Conservation (phyloP, 2,888 invertebrate species). For the Apodemia duryi region DNA sequence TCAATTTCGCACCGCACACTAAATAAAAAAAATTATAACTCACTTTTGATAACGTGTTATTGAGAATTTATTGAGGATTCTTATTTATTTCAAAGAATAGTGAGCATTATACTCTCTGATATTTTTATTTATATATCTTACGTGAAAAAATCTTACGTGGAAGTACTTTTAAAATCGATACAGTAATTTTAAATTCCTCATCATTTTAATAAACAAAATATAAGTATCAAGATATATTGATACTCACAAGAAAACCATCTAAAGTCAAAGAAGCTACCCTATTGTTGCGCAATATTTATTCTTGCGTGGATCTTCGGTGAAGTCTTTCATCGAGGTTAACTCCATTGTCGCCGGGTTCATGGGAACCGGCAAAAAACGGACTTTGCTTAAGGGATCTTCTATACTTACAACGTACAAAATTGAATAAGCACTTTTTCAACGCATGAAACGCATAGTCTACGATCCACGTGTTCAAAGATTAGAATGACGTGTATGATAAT, state of each 20-base stretch:
- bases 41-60: too few relatives aligned
- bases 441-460: constrained; percentile 40
- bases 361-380: constrained; percentile 75
- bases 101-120: too few relatives aligned
- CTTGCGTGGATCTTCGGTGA: constrained; percentile 67
- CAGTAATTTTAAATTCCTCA: too few relatives aligned
- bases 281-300: constrained; percentile 76
- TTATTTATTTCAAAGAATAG: too few relatives aligned
- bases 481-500: constrained; percentile 55
- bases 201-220: too few relatives aligned
- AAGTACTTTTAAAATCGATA: too few relatives aligned
- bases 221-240: constrained; percentile 43
- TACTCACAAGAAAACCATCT: constrained; percentile 38
- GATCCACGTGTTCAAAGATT: constrained; percentile 71
- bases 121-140: too few relatives aligned
- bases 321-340: constrained; percentile 71
- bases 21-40: too few relatives aligned
- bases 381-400: constrained; percentile 60
- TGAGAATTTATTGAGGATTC: too few relatives aligned
- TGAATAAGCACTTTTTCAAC: constrained; percentile 74
- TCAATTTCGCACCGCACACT: too few relatives aligned
- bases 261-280: constrained; percentile 75
- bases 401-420: constrained; percentile 52
- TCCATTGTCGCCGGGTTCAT: constrained; percentile 74
- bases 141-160: too few relatives aligned